Evolutionary conservation across 37 sponge, comb jelly and placozoan genomes (phyloP).

Genomic region (Aphrocallistes beatrix): DNA sequence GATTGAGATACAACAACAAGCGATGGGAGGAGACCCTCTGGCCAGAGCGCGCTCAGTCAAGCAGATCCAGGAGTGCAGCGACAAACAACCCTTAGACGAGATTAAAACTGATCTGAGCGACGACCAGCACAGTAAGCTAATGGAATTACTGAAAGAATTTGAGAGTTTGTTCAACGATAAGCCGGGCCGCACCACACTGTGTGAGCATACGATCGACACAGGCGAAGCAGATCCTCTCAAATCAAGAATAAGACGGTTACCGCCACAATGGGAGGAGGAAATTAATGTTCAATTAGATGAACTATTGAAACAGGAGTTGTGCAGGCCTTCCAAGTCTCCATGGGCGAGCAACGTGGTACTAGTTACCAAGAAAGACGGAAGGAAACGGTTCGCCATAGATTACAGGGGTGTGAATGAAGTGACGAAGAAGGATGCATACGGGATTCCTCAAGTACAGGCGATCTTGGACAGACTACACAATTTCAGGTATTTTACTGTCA

Average conservation of each 20-base stretch:
- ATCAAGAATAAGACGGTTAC: neutral
- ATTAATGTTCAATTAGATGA: neutral
- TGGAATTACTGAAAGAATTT: neutral
- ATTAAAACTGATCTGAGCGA: neutral
- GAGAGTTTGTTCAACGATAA: neutral
- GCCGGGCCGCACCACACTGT: neutral
- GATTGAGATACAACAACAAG: neutral
- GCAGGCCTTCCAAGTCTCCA: conserved; percentile 8
- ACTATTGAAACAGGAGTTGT: neutral
- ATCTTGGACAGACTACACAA: neutral
- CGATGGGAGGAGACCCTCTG: neutral
- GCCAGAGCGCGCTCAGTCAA: neutral
- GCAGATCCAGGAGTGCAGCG: neutral
- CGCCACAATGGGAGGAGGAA: neutral
- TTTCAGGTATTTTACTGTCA: neutral
- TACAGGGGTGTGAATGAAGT: neutral
- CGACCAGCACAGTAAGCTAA: neutral
- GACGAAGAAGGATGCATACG: conserved; percentile 18
- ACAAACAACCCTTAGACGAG: neutral
- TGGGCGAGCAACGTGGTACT: conserved; percentile 24
- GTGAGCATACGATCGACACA: neutral
- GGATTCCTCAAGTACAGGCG: neutral
- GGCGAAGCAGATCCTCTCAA: neutral
- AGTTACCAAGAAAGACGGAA: conserved; percentile 18
- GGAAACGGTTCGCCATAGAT: neutral